Evolutionary conservation across 2,797 vertebrate species (phyloP).

Genomic region (Pangasius larnaudii): DNA sequence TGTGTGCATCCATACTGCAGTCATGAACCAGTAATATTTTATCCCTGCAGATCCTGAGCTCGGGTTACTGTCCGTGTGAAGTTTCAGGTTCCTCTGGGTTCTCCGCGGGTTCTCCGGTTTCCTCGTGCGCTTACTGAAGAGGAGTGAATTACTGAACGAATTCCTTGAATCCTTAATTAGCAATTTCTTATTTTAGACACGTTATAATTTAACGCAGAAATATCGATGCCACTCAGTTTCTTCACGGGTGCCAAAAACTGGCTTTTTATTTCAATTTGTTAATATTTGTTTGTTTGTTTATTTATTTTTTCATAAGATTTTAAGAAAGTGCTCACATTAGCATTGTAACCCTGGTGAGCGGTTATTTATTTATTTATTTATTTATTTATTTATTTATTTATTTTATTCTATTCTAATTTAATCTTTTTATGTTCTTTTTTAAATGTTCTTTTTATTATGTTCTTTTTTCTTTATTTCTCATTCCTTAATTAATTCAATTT

Average conservation of each 20-base stretch:
- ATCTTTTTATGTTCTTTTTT: not conserved
- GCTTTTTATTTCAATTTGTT: not conserved
- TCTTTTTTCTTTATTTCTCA: not conserved
- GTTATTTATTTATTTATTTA: not conserved
- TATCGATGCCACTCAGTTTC: not conserved
- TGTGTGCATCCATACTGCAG: not conserved
- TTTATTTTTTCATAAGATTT: not conserved
- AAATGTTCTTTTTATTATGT: not conserved
- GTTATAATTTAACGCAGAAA: not conserved
- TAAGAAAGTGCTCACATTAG: not conserved
- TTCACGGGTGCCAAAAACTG: not conserved
- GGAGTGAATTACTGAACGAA: not conserved
- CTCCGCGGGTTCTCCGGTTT: not conserved
- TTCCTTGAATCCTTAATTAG: not conserved
- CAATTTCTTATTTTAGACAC: not conserved
- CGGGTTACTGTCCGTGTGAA: not conserved
- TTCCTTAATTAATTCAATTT: not conserved
- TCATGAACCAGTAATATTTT: not conserved
- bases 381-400: not conserved
- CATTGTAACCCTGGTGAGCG: not conserved
- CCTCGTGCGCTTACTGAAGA: not conserved
- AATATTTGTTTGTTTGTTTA: not conserved
- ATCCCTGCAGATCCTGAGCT: slow-evolving; percentile 2
- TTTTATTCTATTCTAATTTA: not conserved
- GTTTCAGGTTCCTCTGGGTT: slow-evolving; percentile 3